Base-by-base conservation (phyloP, 2,797 vertebrate genomes). In the Myotis vivesi region DNA sequence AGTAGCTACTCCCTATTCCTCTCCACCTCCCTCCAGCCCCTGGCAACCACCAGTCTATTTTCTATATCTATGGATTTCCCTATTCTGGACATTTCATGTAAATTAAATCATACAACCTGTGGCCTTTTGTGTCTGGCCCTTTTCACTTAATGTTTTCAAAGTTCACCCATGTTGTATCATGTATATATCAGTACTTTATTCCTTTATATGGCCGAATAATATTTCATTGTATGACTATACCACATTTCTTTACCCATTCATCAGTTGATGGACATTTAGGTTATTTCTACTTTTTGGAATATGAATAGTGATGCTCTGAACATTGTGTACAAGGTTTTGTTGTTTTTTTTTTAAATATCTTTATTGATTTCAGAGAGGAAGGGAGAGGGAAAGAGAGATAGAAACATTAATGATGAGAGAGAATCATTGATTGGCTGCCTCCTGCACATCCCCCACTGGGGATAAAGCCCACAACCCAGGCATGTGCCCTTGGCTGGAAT, bases 241-340 rank as follows among this genome's bases (percentile, higher is more conserved):
- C 15, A 51, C 23, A 59, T 73, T 93, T 84, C 76, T 62, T 95
- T 81, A 69, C 17, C 19, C 38, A 25, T 68, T 93, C 55, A 8
- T 41, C n/a, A 93, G 71, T 93, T 91, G 41, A 88, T 73, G 19
- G 59, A 80, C 12, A 20, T 84, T 87, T 64, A 57, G 55, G 22
- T 87, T 64, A 57, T 84, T 94, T 87, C 72, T 62, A 22, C 20
- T 55, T 91, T 72, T 88, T 87, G 71, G 71, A 22, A 44, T 91
- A 38, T 71, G 15, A 76, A 41, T 71, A 86, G 38, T 51, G 62
- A 44, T 77, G n/a, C 68, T 66, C 0, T 86, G 8, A 69, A 59
- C 36, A 59, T 75, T 51, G 62, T 33, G 1, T 66, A 53, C 19
- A 81, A 20, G 33, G 76, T 87, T 80, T 87, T 80, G 16, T 80